Evolutionary conservation across 2,888 invertebrate genomes (phyloP).

Genomic region (Cordilura impudica): DNA sequence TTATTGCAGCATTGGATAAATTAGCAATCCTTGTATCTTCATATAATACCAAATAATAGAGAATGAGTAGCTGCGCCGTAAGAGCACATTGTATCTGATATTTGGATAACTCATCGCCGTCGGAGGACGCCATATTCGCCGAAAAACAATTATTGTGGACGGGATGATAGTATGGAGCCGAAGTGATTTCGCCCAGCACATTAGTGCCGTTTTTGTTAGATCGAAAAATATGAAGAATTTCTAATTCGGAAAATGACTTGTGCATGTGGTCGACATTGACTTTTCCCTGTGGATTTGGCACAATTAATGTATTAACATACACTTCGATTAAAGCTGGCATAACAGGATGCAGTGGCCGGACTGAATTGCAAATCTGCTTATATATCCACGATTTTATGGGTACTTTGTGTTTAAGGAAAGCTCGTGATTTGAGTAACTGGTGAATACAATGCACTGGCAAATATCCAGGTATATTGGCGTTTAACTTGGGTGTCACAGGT

Average conservation of each 20-base stretch:
- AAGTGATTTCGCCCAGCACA: conserved; percentile 24
- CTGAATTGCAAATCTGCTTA: conserved; percentile 92
- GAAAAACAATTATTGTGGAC: conserved; percentile 66
- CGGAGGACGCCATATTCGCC: conserved; percentile 62
- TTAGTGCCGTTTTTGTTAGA: conserved; percentile 77
- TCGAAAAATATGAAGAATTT: conserved; percentile 90
- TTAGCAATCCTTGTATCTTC: conserved; percentile 92
- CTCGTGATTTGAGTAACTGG: conserved; percentile 93
- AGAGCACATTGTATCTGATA: conserved; percentile 79
- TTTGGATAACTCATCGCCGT: conserved; percentile 80
- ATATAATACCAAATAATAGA: conserved; percentile 94
- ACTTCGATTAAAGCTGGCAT: conserved; percentile 95
- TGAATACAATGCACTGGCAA: conserved; percentile 97
- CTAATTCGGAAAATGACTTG: conserved; percentile 93
- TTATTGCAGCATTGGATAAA: conserved; percentile 82
- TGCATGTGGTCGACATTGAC: conserved; percentile 87
- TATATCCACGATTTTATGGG: conserved; percentile 98
- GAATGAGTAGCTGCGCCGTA: conserved; percentile 91
- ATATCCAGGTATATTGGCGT: conserved; percentile 92
- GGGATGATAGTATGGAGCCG: conserved; percentile 70
- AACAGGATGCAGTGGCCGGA: conserved; percentile 94
- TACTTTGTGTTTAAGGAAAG: conserved; percentile 97
- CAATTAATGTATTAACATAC: conserved; percentile 93
- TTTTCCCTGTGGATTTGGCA: conserved; percentile 79
- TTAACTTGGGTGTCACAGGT: conserved; percentile 93